A percentile compares a stretch with the other conserved stretches of the same genome.
These are phyloP conservation scores for Cephus rjabovi DNA, from an alignment of 2,888 invertebrate genomes.

Conservation along the genomic window DNA sequence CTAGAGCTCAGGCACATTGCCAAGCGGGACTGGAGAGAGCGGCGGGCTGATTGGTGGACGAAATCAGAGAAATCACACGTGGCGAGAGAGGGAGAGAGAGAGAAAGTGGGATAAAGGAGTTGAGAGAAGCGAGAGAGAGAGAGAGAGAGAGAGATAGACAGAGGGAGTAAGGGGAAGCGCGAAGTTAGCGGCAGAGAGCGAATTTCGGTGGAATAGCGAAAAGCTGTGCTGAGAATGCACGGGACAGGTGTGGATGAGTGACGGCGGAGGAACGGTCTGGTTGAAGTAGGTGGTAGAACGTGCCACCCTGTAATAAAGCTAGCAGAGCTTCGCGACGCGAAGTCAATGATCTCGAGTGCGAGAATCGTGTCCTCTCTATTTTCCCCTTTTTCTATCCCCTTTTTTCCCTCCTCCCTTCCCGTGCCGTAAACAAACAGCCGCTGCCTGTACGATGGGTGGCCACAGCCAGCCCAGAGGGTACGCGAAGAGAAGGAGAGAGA, in stretches of 20 bases:
- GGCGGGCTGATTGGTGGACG: not conserved
- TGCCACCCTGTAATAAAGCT: not conserved
- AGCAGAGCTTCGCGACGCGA: not conserved
- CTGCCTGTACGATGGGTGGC: not conserved
- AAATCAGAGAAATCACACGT: slow-evolving; percentile 9
- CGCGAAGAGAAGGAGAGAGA: not conserved
- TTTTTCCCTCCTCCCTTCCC: not conserved
- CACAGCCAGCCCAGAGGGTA: not conserved
- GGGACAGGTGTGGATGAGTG: not conserved
- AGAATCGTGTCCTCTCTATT: not conserved
- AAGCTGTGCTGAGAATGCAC: not conserved
- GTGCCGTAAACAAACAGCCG: slow-evolving; percentile 6
- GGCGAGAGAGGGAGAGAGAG: slow-evolving; percentile 1
- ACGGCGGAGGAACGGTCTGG: not conserved
- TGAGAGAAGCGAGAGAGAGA: slow-evolving; percentile 17
- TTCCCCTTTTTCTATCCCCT: not conserved
- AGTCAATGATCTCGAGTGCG: not conserved
- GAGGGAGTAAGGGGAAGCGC: not conserved
- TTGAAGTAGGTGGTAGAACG: not conserved
- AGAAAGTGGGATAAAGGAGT: not conserved
- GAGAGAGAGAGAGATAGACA: slow-evolving; percentile 24
- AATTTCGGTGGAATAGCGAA: not conserved
- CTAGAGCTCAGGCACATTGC: not conserved
- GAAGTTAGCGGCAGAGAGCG: not conserved
- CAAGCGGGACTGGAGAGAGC: not conserved